phyloP scores from a whole-genome alignment of 1,140 invertebrate genomes.

The Onthophagus taurus region DNA sequence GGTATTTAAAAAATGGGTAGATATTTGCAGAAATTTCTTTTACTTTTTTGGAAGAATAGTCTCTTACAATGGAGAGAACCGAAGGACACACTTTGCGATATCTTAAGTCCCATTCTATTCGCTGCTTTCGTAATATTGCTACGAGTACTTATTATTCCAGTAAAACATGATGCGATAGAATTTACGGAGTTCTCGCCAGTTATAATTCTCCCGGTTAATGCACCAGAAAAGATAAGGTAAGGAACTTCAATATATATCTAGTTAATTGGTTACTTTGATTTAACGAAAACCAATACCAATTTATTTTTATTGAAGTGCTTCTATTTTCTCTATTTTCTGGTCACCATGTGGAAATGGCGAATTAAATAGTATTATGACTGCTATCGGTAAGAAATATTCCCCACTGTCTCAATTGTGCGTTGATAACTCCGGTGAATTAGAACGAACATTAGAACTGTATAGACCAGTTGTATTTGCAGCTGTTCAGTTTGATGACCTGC shows the following conservation, averaged over 20 bases:
- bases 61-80: slow-evolving; percentile 65
- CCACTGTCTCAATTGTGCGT: background rate
- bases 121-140: slow-evolving; percentile 57
- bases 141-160: slow-evolving; percentile 42
- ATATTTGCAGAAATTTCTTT: slow-evolving; percentile 48
- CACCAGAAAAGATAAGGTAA: no score
- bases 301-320: background rate
- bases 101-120: slow-evolving; percentile 58
- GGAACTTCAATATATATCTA: no score
- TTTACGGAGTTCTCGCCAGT: background rate
- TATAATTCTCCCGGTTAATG: no score
- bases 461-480: background rate
- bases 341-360: slow-evolving; percentile 3
- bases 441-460: background rate
- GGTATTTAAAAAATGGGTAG: no score
- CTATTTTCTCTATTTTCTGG: slow-evolving; percentile 8
- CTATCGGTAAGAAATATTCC: background rate
- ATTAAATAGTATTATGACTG: slow-evolving; percentile 2
- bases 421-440: background rate
- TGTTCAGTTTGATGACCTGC: slow-evolving; percentile 6
- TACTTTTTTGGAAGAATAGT: slow-evolving; percentile 82
- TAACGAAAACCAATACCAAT: no score
- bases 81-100: slow-evolving; percentile 60
- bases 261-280: no score
- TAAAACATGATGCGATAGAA: background rate